Base-by-base conservation (phyloP, 2,797 vertebrate species). In the Choloepus didactylus region DNA sequence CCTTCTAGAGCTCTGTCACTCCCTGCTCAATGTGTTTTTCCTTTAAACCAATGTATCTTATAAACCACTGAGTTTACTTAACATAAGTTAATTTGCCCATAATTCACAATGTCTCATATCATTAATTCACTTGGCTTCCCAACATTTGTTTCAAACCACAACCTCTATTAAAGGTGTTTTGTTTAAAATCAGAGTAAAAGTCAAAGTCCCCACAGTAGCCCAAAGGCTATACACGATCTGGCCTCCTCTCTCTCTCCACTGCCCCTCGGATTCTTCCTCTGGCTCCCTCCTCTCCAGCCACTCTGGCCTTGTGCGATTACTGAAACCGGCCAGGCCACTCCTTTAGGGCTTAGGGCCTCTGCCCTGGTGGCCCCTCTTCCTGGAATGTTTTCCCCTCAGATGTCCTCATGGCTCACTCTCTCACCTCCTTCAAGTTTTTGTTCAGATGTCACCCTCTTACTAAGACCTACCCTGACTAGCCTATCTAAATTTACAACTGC, bases 21-120 rank as follows among this genome's bases (percentile, higher is more conserved):
- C 31, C 29, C 5, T 14, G 23, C 15, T 2, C 66, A 29, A 91
- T 29, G 12, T 31, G 64, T 38, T 75, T 86, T 90, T 91, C 79
- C 51, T 69, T 84, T 80, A 54, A 95, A 84, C 67, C 41, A 84
- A 44, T 46, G 12, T 27, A 69, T 69, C 38, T 84, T 10, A 73
- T 46, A 84, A 87, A 79, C 4, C 41, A 75, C 19, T n/a, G 35
- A 85, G n/a, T 81, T 96, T 89, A 94, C 72, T 83, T 79, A 84
- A 49, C 44, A 70, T 23, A 64, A 23, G 19, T 84, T 95, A 75
- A 83, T 87, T 92, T 92, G 41, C 31, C 38, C 19, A 19, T n/a
- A 75, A 54, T 59, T 79, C 35, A 80, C 79, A 35, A 27, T 41
- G 31, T 66, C 51, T 72, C 35, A 27, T 76, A 70, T 75, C 18